Conservation (phyloP, 2,797 vertebrate genomes). For the Myripristis jacobus region DNA sequence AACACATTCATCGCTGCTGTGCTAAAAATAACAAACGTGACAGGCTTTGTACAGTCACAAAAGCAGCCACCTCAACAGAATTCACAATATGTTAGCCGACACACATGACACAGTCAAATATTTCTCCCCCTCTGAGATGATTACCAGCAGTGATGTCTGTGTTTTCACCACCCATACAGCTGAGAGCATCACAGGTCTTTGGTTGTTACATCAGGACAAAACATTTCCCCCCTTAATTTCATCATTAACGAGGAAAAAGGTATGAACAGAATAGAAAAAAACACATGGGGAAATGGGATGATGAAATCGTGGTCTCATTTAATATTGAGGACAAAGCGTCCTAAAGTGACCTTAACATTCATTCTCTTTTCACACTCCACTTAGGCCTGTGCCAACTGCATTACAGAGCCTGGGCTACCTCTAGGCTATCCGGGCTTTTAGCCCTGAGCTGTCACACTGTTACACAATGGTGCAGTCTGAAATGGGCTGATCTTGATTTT, state of each 20-base stretch:
- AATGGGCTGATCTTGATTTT: neutral
- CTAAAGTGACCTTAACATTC: conserved; percentile 21
- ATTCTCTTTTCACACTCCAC: conserved; percentile 10
- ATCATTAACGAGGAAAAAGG: neutral
- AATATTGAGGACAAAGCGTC: conserved; percentile 19
- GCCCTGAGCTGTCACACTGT: conserved; percentile 2
- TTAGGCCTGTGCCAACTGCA: neutral
- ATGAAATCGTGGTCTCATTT: neutral
- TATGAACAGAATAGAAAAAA: neutral
- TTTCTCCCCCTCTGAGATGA: neutral
- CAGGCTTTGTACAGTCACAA: conserved; percentile 18
- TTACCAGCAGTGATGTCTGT: conserved; percentile 5
- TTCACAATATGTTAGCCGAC: neutral
- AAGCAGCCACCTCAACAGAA: neutral
- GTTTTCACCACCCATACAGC: neutral
- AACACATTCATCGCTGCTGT: neutral
- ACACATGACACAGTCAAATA: conserved; percentile 1
- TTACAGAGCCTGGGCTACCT: neutral
- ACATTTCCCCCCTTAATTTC: neutral
- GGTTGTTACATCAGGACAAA: conserved; percentile 6
- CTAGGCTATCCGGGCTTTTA: conserved; percentile 8
- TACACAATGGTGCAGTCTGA: conserved; percentile 3
- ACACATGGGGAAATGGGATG: neutral
- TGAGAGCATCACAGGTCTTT: neutral
- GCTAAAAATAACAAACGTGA: conserved; percentile 43